These are phyloP conservation scores for Phataginus tetradactyla DNA, from an alignment of 2,797 vertebrate genomes.

Conservation along the genomic window DNA sequence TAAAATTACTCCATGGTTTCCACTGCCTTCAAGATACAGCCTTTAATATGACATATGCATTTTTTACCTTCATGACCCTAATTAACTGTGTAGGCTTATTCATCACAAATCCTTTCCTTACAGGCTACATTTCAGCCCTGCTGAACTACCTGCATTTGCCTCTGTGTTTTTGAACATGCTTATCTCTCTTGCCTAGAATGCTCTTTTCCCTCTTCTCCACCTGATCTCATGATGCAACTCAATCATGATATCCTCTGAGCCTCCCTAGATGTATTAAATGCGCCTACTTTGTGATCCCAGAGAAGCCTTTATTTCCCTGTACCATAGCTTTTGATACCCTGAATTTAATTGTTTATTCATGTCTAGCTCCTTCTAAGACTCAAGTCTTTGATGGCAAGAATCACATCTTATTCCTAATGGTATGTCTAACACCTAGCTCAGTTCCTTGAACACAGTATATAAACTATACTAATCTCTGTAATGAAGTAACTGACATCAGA, in stretches of 20 bases:
- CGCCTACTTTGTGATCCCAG: not conserved
- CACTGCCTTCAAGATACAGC: not conserved
- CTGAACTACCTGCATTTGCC: not conserved
- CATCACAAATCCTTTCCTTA: not conserved
- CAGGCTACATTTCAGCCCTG: not conserved
- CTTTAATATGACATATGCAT: not conserved
- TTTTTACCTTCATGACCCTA: not conserved
- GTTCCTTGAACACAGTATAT: not conserved
- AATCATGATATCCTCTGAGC: not conserved
- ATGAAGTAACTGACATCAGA: not conserved
- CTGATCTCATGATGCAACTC: not conserved
- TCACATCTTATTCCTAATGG: not conserved
- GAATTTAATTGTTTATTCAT: conserved; percentile 17
- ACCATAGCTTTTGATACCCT: not conserved
- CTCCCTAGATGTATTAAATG: not conserved
- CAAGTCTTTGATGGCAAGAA: not conserved
- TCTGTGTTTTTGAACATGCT: not conserved
- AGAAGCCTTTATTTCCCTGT: not conserved
- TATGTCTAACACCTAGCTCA: not conserved
- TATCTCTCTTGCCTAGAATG: not conserved
- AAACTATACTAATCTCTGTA: not conserved
- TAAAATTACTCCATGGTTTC: not conserved
- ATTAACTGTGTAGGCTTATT: not conserved
- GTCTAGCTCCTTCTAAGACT: not conserved
- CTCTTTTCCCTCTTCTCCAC: not conserved